These are phyloP conservation scores for Coptotermes formosanus DNA, from an alignment of 1,140 invertebrate species.

Conservation along the genomic window DNA sequence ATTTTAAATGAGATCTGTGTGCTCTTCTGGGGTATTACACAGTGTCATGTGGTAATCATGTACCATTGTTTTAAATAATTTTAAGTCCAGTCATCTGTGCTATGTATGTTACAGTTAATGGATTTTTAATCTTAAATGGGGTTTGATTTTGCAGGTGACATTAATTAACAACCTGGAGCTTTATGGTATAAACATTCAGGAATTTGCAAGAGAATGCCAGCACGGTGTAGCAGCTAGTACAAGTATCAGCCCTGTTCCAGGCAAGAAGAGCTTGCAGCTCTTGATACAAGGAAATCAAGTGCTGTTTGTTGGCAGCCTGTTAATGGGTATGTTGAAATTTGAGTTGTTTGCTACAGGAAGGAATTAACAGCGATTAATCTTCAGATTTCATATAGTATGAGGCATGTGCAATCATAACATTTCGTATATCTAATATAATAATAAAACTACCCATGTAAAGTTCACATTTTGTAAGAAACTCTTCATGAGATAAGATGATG, in stretches of 20 bases:
- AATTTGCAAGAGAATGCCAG: slow-evolving; percentile 81
- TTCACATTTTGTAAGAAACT: too few relatives aligned
- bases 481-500: too few relatives aligned
- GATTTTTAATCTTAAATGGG: too few relatives aligned
- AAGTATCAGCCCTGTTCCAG: slow-evolving; percentile 70
- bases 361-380: neutral
- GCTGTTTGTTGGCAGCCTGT: slow-evolving; percentile 67
- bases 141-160: slow-evolving; percentile 64
- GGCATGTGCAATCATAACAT: neutral
- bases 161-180: slow-evolving; percentile 82
- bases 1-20: too few relatives aligned
- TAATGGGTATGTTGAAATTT: slow-evolving; percentile 56
- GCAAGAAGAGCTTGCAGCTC: slow-evolving; percentile 74
- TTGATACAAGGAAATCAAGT: slow-evolving; percentile 92
- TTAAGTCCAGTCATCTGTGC: too few relatives aligned
- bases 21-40: too few relatives aligned
- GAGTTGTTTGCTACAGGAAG: neutral
- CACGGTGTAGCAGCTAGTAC: slow-evolving; percentile 81
- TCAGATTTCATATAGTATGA: neutral
- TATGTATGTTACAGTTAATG: neutral
- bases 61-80: too few relatives aligned
- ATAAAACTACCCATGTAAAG: too few relatives aligned
- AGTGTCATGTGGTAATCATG: too few relatives aligned
- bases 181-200: slow-evolving; percentile 76
- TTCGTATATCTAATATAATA: neutral